phyloP scores from a whole-genome alignment of 2,113 vertebrate species.

The Poicephalus gulielmi region DNA sequence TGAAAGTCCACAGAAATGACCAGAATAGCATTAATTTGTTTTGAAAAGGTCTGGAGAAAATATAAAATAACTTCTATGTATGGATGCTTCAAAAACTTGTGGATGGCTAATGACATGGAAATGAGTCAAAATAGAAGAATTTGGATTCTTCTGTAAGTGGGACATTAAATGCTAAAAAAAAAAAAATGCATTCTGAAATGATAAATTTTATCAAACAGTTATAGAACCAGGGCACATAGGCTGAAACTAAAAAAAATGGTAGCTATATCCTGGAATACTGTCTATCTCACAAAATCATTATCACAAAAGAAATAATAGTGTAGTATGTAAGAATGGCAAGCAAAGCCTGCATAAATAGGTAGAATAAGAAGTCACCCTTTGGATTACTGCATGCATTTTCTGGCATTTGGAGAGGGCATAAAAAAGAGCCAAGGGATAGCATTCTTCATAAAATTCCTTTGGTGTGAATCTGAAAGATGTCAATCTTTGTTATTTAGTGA shows the following conservation, averaged over 20 bases:
- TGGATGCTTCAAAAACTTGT: not conserved
- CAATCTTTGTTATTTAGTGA: not conserved
- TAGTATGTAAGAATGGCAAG: not conserved
- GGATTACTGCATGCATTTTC: not conserved
- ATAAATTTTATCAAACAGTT: not conserved
- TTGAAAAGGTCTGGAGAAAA: not conserved
- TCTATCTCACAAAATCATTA: not conserved
- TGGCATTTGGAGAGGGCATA: not conserved
- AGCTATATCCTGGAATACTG: not conserved
- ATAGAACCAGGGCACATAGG: not conserved
- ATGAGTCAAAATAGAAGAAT: not conserved
- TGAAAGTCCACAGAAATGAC: not conserved
- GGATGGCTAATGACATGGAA: not conserved
- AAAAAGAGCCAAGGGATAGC: not conserved
- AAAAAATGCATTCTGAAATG: not conserved
- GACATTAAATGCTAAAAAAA: not conserved
- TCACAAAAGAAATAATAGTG: not conserved
- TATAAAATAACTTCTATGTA: not conserved
- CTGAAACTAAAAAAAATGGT: not conserved
- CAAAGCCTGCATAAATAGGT: not conserved
- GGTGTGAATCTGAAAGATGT: not conserved
- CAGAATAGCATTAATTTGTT: not conserved
- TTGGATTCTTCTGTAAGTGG: not conserved
- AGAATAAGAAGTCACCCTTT: not conserved
- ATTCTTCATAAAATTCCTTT: not conserved